Percentiles rank a stretch among this genome's conserved stretches.
Conservation (phyloP, 2,888 invertebrate species). For the Plebejus anna region DNA sequence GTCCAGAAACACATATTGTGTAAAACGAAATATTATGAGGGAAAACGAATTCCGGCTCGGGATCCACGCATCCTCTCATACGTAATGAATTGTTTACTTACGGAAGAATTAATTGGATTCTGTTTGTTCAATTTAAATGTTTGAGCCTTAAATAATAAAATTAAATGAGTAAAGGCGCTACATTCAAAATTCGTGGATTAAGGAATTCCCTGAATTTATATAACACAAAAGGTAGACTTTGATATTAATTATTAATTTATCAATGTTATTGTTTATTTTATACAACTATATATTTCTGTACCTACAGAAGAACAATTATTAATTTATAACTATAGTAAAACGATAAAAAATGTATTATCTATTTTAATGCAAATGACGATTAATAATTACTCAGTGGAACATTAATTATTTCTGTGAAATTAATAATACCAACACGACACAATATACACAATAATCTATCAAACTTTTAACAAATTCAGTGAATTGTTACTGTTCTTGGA, state of each 20-base stretch:
- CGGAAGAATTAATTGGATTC: slow-evolving; percentile 50
- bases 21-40: slow-evolving; percentile 61
- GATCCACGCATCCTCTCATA: slow-evolving; percentile 52
- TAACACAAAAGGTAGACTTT: neutral
- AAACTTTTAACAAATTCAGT: too few relatives aligned
- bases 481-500: too few relatives aligned
- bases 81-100: slow-evolving; percentile 52
- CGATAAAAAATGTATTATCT: neutral
- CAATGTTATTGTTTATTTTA: neutral
- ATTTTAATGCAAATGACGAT: neutral
- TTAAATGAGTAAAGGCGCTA: slow-evolving; percentile 1
- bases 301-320: neutral
- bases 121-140: slow-evolving; percentile 35
- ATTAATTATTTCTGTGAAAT: too few relatives aligned
- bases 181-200: neutral
- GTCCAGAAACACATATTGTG: slow-evolving; percentile 64
- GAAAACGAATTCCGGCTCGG: slow-evolving; percentile 62
- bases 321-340: neutral
- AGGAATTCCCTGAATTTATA: neutral
- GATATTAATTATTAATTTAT: neutral
- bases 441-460: too few relatives aligned
- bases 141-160: slow-evolving; percentile 18
- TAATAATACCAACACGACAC: too few relatives aligned
- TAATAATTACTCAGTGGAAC: too few relatives aligned
- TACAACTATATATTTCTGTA: neutral